Evolutionary conservation across 2,113 vertebrate species (phyloP).

Genomic region (Centrocercus urophasianus): DNA sequence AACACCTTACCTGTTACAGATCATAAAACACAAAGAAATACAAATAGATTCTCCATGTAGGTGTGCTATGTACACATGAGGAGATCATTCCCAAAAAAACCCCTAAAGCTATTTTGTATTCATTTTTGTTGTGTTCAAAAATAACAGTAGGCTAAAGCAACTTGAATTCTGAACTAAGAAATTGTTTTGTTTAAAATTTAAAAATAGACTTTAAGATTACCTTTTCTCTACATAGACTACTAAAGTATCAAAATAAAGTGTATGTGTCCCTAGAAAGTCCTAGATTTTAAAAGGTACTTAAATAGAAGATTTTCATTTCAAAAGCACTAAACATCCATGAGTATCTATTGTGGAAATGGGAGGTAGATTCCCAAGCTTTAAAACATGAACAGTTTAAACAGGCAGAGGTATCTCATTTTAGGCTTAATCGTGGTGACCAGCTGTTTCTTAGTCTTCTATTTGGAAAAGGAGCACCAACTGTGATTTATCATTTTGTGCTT

Average conservation of each 20-base stretch:
- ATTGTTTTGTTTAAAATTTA: background rate
- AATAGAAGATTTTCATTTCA: background rate
- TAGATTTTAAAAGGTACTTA: background rate
- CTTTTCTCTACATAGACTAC: background rate
- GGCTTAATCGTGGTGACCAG: background rate
- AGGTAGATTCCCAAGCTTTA: background rate
- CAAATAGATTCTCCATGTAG: background rate
- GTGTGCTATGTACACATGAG: background rate
- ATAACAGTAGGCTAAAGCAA: background rate
- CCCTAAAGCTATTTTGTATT: background rate
- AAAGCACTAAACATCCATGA: background rate
- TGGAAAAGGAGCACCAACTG: background rate
- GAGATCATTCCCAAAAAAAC: background rate
- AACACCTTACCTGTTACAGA: background rate
- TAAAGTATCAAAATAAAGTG: background rate
- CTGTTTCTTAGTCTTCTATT: constrained; percentile 2
- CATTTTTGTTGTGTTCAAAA: background rate
- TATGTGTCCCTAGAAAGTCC: background rate
- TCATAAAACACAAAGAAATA: background rate
- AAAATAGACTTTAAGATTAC: background rate
- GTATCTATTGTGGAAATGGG: background rate
- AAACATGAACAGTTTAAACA: background rate
- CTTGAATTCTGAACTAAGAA: background rate
- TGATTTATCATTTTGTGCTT: constrained; percentile 4
- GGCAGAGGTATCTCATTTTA: constrained; percentile 3